Evolutionary conservation across 37 sponge, comb jelly and placozoan species (phyloP), one percentile per base, ranked within the genome.

Genomic region (Aplysina aerophoba): DNA sequence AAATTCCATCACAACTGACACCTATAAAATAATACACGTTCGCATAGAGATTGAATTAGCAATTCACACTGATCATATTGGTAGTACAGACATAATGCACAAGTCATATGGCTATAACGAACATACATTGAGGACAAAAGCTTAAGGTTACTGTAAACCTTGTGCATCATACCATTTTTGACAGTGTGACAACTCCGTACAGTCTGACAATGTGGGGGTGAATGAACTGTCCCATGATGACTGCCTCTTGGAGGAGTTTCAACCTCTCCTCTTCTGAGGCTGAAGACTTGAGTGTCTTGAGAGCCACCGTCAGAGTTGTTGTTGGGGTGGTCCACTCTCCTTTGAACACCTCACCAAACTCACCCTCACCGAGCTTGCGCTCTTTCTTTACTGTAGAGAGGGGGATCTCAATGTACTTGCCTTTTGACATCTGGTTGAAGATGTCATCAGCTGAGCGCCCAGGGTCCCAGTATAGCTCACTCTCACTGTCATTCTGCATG

Each of bases 241-340:
- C 71, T 69, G 71, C 71, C 34, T 69, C 71, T 69, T 69, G 71
- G 34, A 69, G 71, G 17, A 69, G 71, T 27, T 69, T 69, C 28
- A 69, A 30, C 34, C 71, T 69, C 34, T 69, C 71, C 28, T 30
- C 34, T 31, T n/a, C 19, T 69, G 71, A 69, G 28, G 71, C 71
- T 69, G 71, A 34, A 30, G 71, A 69, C 71, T 69, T 69, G 71
- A 69, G 71, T 69, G 71, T 27, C 71, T 69, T 69, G 35, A 69
- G 71, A 69, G 71, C 71, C 34, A 69, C 71, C 4, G 71, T 69
- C 34, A 17, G 28, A 3, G 71, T 69, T 55, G 2, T 40, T 44
- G 50, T 44, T 75, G 71, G 71, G 34, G 71, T 30, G 35, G 34
- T 17, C 71, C 71, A 69, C 71, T 69, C 71, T 30, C 71, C 71